These are phyloP conservation scores for Cheilinus undulatus DNA, from an alignment of 2,113 vertebrate species.

Conservation along the genomic window DNA sequence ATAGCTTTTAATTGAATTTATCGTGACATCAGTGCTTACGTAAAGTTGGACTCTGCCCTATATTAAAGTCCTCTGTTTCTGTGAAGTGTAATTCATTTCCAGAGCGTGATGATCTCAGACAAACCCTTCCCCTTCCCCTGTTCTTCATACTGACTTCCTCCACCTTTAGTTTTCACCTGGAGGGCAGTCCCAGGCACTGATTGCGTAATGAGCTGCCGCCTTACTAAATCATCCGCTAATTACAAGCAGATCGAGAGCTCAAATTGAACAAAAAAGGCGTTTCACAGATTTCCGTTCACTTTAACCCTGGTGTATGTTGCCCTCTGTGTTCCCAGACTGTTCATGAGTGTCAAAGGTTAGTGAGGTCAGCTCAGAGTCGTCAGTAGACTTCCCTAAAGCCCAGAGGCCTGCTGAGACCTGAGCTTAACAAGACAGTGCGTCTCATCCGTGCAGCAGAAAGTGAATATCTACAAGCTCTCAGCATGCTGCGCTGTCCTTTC, in stretches of 20 bases:
- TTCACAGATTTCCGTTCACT: not conserved
- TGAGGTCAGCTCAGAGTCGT: slow-evolving; percentile 54
- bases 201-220: slow-evolving; percentile 54
- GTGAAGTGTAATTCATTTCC: not conserved
- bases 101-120: slow-evolving; percentile 3
- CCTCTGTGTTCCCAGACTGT: slow-evolving; percentile 14
- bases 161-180: slow-evolving; percentile 46
- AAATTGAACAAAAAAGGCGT: slow-evolving; percentile 45
- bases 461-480: slow-evolving; percentile 60
- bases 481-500: slow-evolving; percentile 49
- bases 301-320: slow-evolving; percentile 8
- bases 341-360: slow-evolving; percentile 52
- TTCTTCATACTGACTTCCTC: slow-evolving; percentile 5
- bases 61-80: slow-evolving; percentile 1
- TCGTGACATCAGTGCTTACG: not conserved
- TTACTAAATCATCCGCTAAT: slow-evolving; percentile 57
- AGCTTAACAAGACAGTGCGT: slow-evolving; percentile 55
- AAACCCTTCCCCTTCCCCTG: slow-evolving; percentile 11
- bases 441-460: slow-evolving; percentile 53
- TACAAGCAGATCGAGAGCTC: slow-evolving; percentile 38
- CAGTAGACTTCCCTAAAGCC: slow-evolving; percentile 50
- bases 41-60: not conserved
- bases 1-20: not conserved
- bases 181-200: slow-evolving; percentile 41
- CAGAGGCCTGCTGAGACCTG: slow-evolving; percentile 50